Base-by-base conservation (phyloP, 2,797 vertebrate genomes). In the Todus mexicanus region DNA sequence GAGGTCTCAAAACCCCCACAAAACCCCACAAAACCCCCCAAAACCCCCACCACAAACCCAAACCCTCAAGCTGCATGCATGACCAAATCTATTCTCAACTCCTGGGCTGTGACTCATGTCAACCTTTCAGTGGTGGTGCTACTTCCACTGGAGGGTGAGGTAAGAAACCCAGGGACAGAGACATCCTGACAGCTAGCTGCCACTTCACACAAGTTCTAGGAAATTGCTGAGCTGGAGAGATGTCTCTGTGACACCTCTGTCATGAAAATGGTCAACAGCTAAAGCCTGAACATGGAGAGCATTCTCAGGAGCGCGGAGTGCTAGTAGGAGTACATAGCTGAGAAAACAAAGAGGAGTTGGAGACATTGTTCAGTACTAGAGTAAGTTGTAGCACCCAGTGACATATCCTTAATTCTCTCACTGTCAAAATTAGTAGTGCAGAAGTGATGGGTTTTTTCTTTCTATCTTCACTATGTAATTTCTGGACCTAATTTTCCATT, bases 281-380 rank as follows among this genome's bases (percentile, higher is more conserved):
- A 95, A 2, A 95, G 94, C 22, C 96, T 98, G 88, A 97, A 98
- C 81, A 87, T 98, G 97, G 97, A 98, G 14, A 89, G 96, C 27
- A 97, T 98, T 53, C 83, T 98, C 2, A 94, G 96, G 3, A 84
- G 61, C 0, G 70, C 97, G 16, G 97, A 98, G 7, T 48, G 31
- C 11, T 98, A 98, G 89, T 98, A 98, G 1, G 96, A 97, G 31
- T 82, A 88, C 4, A 91, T 98, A 11, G 98, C 98, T 5, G 21
- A 95, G 45, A 98, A 96, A 40, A 96, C 93, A 97, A 98, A 81
- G 96, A 96, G 0, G 98, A 98, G 38, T 97, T 96, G 0, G 98
- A 98, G 80, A 95, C 91, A 0, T 97, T 98, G 95, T 98, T 98
- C 95, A 97, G 98, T 95, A 98, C 72, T 40, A 98, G 98, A 97